Base-by-base conservation (phyloP, 92 coral and sea anemone species). In the Metridium senile region DNA sequence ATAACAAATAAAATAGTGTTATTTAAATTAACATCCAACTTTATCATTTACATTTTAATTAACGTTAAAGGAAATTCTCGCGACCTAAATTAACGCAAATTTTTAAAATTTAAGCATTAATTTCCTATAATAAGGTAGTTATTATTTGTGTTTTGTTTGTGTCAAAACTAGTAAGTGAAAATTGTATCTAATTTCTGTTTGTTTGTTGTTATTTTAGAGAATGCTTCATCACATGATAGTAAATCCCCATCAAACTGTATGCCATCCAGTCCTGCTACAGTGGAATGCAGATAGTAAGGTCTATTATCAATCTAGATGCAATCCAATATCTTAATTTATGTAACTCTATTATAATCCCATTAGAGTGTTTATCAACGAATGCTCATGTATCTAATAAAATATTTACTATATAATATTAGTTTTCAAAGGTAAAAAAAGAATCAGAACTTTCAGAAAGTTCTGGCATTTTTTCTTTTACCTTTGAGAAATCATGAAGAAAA, bases 271-370 rank as follows among this genome's bases (percentile, higher is more conserved):
- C 84, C 84, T 30, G 61, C 95, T 27, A 79, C 93, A 26, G 93
- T 92, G 21, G 99, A 95, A 46, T 95, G 99, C 66, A 95, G 99
- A 89, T 95, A 90, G 83, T 93, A 71, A 73, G 93, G 75, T 73
- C 39, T 53, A 58, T 33, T 26, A 32, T 49, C 64, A 45, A 73
- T 73, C 64, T 58, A 58, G 32, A 68, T 68, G 72, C 78, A 73
- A 73, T 73, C 68, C 68, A 33, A 57, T 39, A 33, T 23, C 54
- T 29, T 57, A 73, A 57, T 73, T 73, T 57, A 73, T 57, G 28
- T 58, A 68, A 35, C 57, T 26, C 26, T 53, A 56, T 56, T 58
- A 58, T 57, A 28, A 30, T 30, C 69, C 65, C 1, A 2, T n/a
- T 17, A 21, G 9, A 58, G 6, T 58, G 26, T 58, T 58, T 31